Conservation (phyloP, 2,888 invertebrate species). For the Oxycera nigricornis region DNA sequence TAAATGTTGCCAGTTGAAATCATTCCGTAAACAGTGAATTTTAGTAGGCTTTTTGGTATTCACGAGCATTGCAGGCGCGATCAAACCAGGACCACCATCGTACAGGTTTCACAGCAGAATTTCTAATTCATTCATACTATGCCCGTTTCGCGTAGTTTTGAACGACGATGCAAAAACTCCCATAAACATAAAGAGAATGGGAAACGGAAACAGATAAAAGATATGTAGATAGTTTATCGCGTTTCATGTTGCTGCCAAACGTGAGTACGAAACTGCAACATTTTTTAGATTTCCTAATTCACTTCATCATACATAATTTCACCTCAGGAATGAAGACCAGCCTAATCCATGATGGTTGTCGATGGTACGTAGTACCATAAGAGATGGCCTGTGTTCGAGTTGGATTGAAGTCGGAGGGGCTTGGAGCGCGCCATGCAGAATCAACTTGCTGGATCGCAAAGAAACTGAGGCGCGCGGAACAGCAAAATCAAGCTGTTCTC, state of each 20-base stretch:
- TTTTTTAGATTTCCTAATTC: slow-evolving; percentile 19
- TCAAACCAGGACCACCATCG: background rate
- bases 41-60: background rate
- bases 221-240: background rate
- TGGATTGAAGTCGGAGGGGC: background rate
- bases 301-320: slow-evolving; percentile 31
- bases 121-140: slow-evolving; percentile 6
- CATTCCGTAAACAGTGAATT: background rate
- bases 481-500: slow-evolving; percentile 16
- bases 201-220: background rate
- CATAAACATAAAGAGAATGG: background rate
- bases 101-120: background rate
- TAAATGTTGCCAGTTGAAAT: background rate
- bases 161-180: background rate
- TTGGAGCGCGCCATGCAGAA: background rate
- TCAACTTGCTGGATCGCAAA: background rate
- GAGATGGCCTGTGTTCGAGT: background rate
- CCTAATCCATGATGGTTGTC: slow-evolving; percentile 11
- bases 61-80: background rate
- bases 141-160: background rate
- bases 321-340: slow-evolving; percentile 33
- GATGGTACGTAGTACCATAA: slow-evolving; percentile 19
- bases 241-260: background rate
- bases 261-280: slow-evolving; percentile 15
- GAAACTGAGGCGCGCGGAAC: background rate